These are phyloP conservation scores for Columbina picui DNA, from an alignment of 2,113 vertebrate species.

Conservation along the genomic window DNA sequence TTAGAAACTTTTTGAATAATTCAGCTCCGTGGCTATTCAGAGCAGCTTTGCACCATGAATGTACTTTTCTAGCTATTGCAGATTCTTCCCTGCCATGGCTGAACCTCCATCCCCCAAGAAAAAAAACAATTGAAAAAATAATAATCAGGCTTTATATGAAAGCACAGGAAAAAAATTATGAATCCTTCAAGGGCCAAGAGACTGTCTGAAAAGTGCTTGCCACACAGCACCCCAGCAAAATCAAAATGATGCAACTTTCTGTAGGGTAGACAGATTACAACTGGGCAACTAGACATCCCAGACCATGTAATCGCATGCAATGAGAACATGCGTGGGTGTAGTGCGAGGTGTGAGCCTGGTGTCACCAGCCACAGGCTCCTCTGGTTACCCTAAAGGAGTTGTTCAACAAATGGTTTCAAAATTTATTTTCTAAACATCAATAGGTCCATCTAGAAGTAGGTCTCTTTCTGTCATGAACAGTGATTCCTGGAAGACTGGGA, in stretches of 20 bases:
- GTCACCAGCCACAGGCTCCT: conserved; percentile 33
- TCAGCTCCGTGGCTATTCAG: background rate
- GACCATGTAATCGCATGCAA: background rate
- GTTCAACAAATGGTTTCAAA: background rate
- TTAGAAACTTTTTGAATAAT: background rate
- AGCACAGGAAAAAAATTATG: background rate
- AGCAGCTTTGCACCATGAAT: background rate
- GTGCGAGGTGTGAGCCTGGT: background rate
- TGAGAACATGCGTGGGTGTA: background rate
- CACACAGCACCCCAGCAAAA: background rate
- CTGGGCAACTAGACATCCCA: background rate
- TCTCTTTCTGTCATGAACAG: background rate
- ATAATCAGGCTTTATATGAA: background rate
- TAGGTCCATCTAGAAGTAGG: background rate
- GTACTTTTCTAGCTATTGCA: background rate
- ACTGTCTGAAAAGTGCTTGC: background rate
- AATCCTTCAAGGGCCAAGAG: background rate
- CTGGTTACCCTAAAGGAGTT: background rate
- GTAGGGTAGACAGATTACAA: background rate
- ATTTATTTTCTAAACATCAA: background rate
- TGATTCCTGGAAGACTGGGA: background rate
- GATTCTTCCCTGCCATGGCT: background rate
- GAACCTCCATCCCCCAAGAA: background rate
- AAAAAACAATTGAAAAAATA: background rate
- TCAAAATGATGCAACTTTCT: conserved; percentile 17